Conservation (phyloP, 2,797 vertebrate species). For the Protosalanx chinensis region DNA sequence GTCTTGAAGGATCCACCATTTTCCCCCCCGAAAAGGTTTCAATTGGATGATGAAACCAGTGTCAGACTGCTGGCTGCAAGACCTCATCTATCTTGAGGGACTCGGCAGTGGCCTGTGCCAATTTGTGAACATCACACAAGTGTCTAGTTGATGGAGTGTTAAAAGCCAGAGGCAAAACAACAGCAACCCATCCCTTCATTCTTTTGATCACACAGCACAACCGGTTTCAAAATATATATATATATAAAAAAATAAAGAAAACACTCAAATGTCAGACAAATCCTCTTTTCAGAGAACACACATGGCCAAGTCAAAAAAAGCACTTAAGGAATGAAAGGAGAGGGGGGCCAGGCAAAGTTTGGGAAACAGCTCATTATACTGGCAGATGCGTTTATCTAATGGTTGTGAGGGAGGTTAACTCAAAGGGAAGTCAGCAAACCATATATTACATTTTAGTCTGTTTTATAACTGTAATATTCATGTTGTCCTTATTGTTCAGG, state of each 20-base stretch:
- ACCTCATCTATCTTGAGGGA: not conserved
- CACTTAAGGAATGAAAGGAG: not conserved
- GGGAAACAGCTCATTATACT: conserved; percentile 11
- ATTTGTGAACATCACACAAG: conserved; percentile 2
- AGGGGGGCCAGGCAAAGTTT: not conserved
- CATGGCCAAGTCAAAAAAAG: conserved; percentile 8
- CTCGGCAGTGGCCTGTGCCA: not conserved
- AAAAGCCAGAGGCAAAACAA: not conserved
- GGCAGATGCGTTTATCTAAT: conserved; percentile 5
- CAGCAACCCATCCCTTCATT: not conserved
- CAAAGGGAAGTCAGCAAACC: not conserved
- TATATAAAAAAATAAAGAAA: not conserved
- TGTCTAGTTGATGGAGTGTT: conserved; percentile 26
- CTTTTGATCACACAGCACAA: conserved; percentile 5
- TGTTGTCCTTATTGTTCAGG: not conserved
- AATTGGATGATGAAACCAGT: not conserved
- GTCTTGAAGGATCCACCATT: not conserved
- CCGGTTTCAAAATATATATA: not conserved
- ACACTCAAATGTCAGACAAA: not conserved
- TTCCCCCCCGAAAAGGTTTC: not conserved
- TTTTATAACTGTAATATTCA: not conserved
- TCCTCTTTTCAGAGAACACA: not conserved
- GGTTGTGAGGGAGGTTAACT: not conserved
- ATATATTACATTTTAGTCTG: not conserved
- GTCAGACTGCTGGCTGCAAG: not conserved